A percentile compares a stretch with the other conserved stretches of the same genome.
phyloP scores from a whole-genome alignment of 1,140 invertebrate genomes.

The Zaprionus taronus region DNA sequence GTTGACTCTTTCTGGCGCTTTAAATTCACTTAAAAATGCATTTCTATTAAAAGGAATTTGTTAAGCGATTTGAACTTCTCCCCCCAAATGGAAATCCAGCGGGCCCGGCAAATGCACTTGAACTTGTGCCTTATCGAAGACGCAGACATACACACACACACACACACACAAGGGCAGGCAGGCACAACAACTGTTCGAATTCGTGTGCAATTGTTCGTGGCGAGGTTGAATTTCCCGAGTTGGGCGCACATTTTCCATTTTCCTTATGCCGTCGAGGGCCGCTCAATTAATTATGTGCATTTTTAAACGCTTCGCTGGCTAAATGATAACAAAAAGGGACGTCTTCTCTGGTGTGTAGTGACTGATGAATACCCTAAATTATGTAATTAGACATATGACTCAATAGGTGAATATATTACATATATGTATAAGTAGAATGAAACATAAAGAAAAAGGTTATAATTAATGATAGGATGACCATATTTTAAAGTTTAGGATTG shows the following conservation, averaged over 20 bases:
- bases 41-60: slow-evolving; percentile 50
- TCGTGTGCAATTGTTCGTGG: slow-evolving; percentile 45
- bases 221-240: slow-evolving; percentile 34
- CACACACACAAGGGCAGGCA: background rate
- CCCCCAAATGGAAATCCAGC: slow-evolving; percentile 7
- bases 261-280: slow-evolving; percentile 19
- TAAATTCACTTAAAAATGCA: slow-evolving; percentile 58
- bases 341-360: background rate
- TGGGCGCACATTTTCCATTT: slow-evolving; percentile 24
- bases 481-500: background rate
- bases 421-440: background rate
- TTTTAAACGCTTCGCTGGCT: slow-evolving; percentile 51
- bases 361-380: slow-evolving; percentile 10
- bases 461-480: background rate
- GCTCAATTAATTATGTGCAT: slow-evolving; percentile 60
- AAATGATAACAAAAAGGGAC: slow-evolving; percentile 43
- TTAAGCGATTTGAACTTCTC: slow-evolving; percentile 52
- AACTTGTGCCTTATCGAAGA: slow-evolving; percentile 46
- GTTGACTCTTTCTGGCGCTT: slow-evolving; percentile 38
- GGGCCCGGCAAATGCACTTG: slow-evolving; percentile 46
- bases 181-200: slow-evolving; percentile 47
- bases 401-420: background rate
- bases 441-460: background rate
- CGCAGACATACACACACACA: slow-evolving; percentile 10
- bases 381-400: background rate